Evolutionary conservation across 2,888 invertebrate species (phyloP).

Genomic region (Galeopsomyia nigrocyanea): DNA sequence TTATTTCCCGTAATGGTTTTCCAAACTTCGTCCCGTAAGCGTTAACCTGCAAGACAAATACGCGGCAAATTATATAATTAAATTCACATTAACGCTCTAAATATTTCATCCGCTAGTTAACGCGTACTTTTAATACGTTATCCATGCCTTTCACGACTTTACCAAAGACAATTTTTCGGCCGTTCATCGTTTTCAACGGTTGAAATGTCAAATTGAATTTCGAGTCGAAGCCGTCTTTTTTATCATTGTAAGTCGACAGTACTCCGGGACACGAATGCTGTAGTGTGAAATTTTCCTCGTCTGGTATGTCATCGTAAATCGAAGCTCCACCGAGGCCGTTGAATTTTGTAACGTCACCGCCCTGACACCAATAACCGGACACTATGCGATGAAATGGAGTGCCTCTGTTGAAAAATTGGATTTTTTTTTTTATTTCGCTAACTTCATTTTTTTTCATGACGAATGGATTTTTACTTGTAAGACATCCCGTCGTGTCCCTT

Average conservation of each 20-base stretch:
- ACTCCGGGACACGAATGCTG: slow-evolving; percentile 72
- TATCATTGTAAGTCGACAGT: slow-evolving; percentile 70
- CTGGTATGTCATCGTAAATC: slow-evolving; percentile 67
- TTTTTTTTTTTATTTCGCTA: background rate
- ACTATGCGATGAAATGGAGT: slow-evolving; percentile 73
- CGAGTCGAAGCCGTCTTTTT: slow-evolving; percentile 69
- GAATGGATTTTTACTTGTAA: slow-evolving; percentile 58
- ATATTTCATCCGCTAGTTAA: background rate
- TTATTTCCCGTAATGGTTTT: slow-evolving; percentile 57
- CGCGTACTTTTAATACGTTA: slow-evolving; percentile 58
- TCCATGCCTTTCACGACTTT: slow-evolving; percentile 67
- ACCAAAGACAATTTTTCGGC: slow-evolving; percentile 73
- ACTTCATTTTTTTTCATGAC: background rate
- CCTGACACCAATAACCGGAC: slow-evolving; percentile 72
- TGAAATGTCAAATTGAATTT: slow-evolving; percentile 75
- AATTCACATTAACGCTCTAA: background rate
- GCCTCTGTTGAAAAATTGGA: slow-evolving; percentile 49
- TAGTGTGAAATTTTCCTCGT: slow-evolving; percentile 69
- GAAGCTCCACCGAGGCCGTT: slow-evolving; percentile 73
- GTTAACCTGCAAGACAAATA: slow-evolving; percentile 55
- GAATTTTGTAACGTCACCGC: slow-evolving; percentile 73
- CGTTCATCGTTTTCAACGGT: slow-evolving; percentile 71
- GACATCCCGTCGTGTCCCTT: slow-evolving; percentile 61
- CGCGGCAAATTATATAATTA: too few species aligned
- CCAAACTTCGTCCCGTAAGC: slow-evolving; percentile 59